Evolutionary conservation across 1,140 invertebrate species (phyloP), one percentile per base, ranked within the genome.

Genomic region (Atopsyche davidsoni): DNA sequence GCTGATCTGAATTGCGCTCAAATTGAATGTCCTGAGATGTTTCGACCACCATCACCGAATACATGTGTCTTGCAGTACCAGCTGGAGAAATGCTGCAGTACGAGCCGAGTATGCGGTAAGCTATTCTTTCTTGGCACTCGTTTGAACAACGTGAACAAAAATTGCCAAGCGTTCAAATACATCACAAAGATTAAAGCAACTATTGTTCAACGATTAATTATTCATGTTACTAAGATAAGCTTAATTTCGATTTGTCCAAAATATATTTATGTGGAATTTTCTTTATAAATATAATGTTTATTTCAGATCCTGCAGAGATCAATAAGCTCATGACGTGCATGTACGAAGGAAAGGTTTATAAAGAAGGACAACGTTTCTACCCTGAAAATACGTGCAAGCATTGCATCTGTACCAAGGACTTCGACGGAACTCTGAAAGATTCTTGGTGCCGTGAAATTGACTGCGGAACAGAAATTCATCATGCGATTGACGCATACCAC

Each of bases 401-500:
- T 0, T 77, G 75, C 53, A 58, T 74, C 13, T 77, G 75, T 28
- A 67, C 65, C 0, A 57, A 63, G 1, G 55, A 68, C 23, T 72
- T 64, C 64, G 63, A 67, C 46, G 67, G 61, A 9, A 59, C 59
- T 3, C 56, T 60, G 10, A 62, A 69, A 23, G 63, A 6, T n/a
- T 24, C 56, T 6, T 64, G 47, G 51, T 77, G 75, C 52, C 58
- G 60, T 3, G 69, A 75, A 47, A 65, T 76, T 16, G 64, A 72
- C 57, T 77, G 75, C 46, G 72, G 69, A 2, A 55, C 75, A 7
- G 68, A 72, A 39, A 66, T 76, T 2, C 64, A 69, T 31, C 63
- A 71, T 49, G 68, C 70, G 34, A 59, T 64, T n/a, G 58, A 63
- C 10, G 60, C 65, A 19, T 55, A 75, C 6, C 49, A 62, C 10